phyloP scores from a whole-genome alignment of 2,113 vertebrate species.

The Ariopsis seemanni region DNA sequence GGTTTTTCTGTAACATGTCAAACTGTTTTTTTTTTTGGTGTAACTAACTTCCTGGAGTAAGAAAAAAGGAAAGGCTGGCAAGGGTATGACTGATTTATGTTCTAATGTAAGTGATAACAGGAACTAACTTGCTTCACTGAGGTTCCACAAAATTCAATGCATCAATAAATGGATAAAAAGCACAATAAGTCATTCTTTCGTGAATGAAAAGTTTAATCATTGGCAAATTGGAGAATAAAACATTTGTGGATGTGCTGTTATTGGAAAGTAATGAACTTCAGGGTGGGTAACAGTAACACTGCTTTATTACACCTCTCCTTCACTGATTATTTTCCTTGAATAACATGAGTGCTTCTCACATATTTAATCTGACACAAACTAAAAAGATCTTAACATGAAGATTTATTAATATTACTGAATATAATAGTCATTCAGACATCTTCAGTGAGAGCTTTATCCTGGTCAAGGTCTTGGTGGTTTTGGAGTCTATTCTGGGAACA shows the following conservation, averaged over 20 bases:
- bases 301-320: background rate
- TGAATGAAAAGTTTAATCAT: background rate
- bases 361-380: background rate
- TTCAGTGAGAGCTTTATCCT: background rate
- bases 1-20: background rate
- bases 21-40: background rate
- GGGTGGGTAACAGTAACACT: background rate
- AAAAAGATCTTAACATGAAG: background rate
- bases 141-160: background rate
- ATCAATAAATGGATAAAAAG: background rate
- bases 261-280: background rate
- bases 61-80: background rate
- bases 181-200: background rate
- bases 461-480: background rate
- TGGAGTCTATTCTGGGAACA: background rate
- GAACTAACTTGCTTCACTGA: background rate
- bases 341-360: background rate
- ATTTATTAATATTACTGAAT: background rate
- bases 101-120: background rate
- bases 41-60: background rate
- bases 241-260: background rate
- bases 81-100: background rate
- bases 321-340: background rate
- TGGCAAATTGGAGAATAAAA: background rate
- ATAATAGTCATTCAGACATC: background rate